phyloP scores from a whole-genome alignment of 2,113 vertebrate genomes.

The Trichomycterus rosablanca region DNA sequence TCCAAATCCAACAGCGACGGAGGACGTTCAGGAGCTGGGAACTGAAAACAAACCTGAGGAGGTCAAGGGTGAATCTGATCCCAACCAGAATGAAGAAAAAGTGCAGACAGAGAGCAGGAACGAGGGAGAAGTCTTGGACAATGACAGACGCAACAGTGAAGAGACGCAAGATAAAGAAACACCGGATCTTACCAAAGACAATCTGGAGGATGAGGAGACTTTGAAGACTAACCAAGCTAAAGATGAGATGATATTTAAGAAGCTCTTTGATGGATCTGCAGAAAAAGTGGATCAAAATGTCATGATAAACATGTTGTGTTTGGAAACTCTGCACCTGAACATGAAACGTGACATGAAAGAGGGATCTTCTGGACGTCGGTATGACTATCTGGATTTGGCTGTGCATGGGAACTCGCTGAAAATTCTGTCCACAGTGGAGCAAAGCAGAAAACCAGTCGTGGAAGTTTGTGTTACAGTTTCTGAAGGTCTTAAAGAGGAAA shows the following conservation, averaged over 20 bases:
- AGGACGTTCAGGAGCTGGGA: neutral
- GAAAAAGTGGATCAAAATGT: neutral
- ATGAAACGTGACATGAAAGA: neutral
- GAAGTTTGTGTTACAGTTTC: conserved; percentile 1
- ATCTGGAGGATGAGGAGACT: conserved; percentile 16
- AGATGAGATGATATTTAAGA: conserved; percentile 10
- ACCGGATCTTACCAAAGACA: conserved; percentile 4
- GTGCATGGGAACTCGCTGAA: neutral
- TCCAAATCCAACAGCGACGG: neutral
- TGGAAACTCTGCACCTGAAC: conserved; percentile 27
- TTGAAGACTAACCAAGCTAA: neutral
- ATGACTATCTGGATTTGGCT: conserved; percentile 42
- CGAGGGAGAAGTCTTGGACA: neutral
- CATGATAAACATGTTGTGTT: conserved; percentile 23
- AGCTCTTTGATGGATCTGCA: conserved; percentile 2
- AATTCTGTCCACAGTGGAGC: neutral
- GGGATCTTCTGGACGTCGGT: neutral
- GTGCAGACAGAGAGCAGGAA: neutral
- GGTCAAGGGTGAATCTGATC: neutral
- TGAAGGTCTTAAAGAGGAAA: neutral
- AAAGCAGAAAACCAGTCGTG: neutral
- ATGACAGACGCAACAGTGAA: neutral
- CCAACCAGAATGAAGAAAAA: neutral
- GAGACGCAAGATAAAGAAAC: neutral
- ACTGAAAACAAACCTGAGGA: conserved; percentile 2